Percentiles rank a stretch among this genome's conserved stretches.
phyloP scores from a whole-genome alignment of 2,888 invertebrate species.

The Athalia rosae region DNA sequence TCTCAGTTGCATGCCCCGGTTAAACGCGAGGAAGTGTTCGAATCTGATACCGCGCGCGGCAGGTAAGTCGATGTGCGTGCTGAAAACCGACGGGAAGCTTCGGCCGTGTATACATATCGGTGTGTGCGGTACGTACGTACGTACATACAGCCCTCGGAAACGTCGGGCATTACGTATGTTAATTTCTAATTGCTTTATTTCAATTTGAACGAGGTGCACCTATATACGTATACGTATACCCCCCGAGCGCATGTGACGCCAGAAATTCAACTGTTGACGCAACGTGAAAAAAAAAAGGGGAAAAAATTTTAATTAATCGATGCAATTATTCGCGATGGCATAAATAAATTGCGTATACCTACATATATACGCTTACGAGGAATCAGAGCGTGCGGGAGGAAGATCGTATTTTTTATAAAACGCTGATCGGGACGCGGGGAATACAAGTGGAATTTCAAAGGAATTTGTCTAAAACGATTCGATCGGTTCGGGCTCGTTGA shows the following conservation, averaged over 20 bases:
- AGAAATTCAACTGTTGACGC: neutral
- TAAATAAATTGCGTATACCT: too few relatives aligned
- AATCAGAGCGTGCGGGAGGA: too few relatives aligned
- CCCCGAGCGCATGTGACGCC: constrained; percentile 2
- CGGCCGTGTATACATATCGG: constrained; percentile 50
- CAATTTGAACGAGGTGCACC: constrained; percentile 51
- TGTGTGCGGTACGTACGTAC: too few relatives aligned
- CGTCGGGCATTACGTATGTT: constrained; percentile 64
- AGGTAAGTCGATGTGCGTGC: constrained; percentile 56
- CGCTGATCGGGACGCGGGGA: too few relatives aligned
- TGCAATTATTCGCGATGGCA: too few relatives aligned
- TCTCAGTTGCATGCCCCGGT: constrained; percentile 60
- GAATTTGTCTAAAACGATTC: too few relatives aligned
- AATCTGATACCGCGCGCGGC: constrained; percentile 64
- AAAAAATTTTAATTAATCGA: too few relatives aligned
- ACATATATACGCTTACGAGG: too few relatives aligned
- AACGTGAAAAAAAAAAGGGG: too few relatives aligned
- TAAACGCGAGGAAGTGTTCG: constrained; percentile 63
- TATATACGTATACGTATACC: neutral
- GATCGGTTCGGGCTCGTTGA: too few relatives aligned
- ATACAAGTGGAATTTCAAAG: too few relatives aligned
- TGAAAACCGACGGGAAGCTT: constrained; percentile 50
- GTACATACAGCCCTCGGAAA: constrained; percentile 66
- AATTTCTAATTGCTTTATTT: constrained; percentile 70
- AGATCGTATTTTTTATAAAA: too few relatives aligned